These are phyloP conservation scores for Rattus norvegicus DNA, from an alignment of 2,113 vertebrate genomes.

Conservation along the genomic window DNA sequence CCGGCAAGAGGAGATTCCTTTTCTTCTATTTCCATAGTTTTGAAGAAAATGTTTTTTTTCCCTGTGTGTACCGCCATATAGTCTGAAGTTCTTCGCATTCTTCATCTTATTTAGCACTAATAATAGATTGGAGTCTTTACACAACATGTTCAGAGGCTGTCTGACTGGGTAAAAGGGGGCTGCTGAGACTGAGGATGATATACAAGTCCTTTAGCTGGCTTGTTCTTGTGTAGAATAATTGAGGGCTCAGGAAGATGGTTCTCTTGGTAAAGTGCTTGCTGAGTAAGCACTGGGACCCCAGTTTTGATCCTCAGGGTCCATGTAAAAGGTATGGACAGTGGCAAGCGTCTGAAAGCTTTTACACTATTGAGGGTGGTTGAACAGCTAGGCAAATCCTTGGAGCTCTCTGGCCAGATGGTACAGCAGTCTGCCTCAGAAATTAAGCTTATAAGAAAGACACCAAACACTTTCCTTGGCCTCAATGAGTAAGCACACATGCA, in stretches of 20 bases:
- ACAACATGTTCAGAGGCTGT: neutral
- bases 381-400: too few species aligned
- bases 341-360: neutral
- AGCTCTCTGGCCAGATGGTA: neutral
- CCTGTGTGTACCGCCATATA: neutral
- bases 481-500: too few species aligned
- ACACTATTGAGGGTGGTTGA: neutral
- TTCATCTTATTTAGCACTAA: neutral
- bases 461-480: neutral
- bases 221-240: neutral
- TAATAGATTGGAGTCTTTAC: neutral
- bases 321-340: neutral
- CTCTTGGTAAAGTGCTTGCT: neutral
- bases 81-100: neutral
- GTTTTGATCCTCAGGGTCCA: neutral
- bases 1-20: neutral
- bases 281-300: too few species aligned
- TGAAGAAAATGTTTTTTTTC: neutral
- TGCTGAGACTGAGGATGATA: neutral
- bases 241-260: neutral
- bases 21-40: neutral
- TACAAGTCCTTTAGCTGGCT: neutral
- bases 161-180: neutral
- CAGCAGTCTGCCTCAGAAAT: neutral
- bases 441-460: neutral